Evolutionary conservation across 2,797 vertebrate species (phyloP).

Genomic region (Cryptoblepharus egeriae): DNA sequence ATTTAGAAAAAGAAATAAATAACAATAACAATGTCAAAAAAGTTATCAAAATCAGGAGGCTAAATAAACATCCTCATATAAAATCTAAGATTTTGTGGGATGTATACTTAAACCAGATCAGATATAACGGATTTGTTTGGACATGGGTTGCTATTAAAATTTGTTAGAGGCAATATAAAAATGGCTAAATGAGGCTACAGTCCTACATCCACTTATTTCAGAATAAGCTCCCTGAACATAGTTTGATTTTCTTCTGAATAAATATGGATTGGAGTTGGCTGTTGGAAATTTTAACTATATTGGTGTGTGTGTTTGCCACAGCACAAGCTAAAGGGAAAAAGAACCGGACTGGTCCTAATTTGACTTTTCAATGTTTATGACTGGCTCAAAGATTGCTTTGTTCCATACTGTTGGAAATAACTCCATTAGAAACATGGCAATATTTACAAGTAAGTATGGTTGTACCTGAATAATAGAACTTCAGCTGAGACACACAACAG

Average conservation of each 20-base stretch:
- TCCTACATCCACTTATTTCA: too few relatives aligned
- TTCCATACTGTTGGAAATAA: slow-evolving; percentile 5
- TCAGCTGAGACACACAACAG: slow-evolving; percentile 9
- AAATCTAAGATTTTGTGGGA: background rate
- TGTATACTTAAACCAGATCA: slow-evolving; percentile 4
- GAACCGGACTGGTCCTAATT: background rate
- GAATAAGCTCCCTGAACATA: too few relatives aligned
- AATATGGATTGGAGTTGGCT: too few relatives aligned
- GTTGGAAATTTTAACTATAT: background rate
- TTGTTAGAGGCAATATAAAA: background rate
- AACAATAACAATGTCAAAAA: background rate
- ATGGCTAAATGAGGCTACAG: background rate
- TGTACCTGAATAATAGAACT: background rate
- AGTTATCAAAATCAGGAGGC: slow-evolving; percentile 4
- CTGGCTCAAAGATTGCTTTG: slow-evolving; percentile 26
- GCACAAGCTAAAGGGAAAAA: background rate
- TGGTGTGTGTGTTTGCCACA: background rate
- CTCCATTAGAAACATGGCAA: slow-evolving; percentile 1
- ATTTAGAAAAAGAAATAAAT: slow-evolving; percentile 43
- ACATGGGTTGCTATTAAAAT: background rate
- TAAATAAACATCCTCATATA: slow-evolving; percentile 12
- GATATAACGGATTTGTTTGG: background rate
- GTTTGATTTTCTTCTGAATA: too few relatives aligned
- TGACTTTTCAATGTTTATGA: slow-evolving; percentile 14
- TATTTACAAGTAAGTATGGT: slow-evolving; percentile 10